phyloP scores from a whole-genome alignment of 2,888 invertebrate species.

The Teinopalpus imperialis region DNA sequence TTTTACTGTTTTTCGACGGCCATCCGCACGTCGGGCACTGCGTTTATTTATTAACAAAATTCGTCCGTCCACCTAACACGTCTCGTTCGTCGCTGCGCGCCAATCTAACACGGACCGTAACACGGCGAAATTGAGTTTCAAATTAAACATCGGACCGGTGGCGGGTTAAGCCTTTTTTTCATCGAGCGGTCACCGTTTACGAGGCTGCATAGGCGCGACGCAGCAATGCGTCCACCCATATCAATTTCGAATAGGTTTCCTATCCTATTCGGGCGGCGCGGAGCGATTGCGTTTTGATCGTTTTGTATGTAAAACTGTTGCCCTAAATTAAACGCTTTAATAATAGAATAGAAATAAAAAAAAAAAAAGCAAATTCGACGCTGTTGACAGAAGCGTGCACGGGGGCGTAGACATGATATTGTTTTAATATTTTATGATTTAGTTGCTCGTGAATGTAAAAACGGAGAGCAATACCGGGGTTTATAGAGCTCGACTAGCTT shows the following conservation, averaged over 20 bases:
- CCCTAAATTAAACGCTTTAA: conserved; percentile 80
- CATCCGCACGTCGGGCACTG: conserved; percentile 63
- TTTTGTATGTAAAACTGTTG: conserved; percentile 78
- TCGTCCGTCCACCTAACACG: conserved; percentile 70
- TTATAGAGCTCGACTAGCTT: too few species aligned
- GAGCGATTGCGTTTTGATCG: conserved; percentile 77
- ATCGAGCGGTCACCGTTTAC: conserved; percentile 61
- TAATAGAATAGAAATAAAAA: conserved; percentile 78
- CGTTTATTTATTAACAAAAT: conserved; percentile 82
- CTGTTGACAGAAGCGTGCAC: conserved; percentile 55
- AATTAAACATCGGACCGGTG: conserved; percentile 31
- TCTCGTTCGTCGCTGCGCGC: conserved; percentile 36
- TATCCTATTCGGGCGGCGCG: conserved; percentile 70
- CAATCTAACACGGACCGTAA: conserved; percentile 41
- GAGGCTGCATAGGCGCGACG: conserved; percentile 74
- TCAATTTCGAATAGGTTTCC: conserved; percentile 81
- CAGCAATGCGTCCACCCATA: conserved; percentile 74
- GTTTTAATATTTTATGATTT: conserved; percentile 63
- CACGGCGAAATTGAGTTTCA: conserved; percentile 43
- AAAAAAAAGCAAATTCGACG: conserved; percentile 50
- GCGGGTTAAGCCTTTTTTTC: conserved; percentile 47
- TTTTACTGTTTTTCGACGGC: conserved; percentile 66
- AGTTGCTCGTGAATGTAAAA: conserved; percentile 51
- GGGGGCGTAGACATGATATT: conserved; percentile 41
- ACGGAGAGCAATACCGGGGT: too few species aligned